Conservation (phyloP, 2,113 vertebrate species). For the Choloepus hoffmanni region DNA sequence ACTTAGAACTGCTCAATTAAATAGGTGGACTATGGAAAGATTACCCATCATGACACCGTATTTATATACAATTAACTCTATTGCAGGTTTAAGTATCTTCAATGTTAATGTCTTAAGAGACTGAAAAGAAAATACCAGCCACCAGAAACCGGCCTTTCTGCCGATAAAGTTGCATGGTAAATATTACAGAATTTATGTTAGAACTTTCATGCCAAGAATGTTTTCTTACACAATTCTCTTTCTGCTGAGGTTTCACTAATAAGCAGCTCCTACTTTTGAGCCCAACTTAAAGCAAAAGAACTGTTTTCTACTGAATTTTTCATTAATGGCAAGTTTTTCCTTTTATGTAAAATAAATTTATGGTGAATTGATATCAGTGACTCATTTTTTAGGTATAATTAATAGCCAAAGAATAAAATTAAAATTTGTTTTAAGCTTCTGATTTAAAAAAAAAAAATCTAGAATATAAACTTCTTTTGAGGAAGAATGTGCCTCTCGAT, state of each 20-base stretch:
- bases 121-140: slow-evolving; percentile 82
- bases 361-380: slow-evolving; percentile 83
- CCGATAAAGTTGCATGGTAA: slow-evolving; percentile 88
- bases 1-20: slow-evolving; percentile 98
- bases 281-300: slow-evolving; percentile 86
- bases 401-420: slow-evolving; percentile 73
- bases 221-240: slow-evolving; percentile 88
- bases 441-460: slow-evolving; percentile 45
- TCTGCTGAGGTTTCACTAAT: slow-evolving; percentile 92
- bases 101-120: slow-evolving; percentile 87
- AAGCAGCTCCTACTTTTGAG: slow-evolving; percentile 88
- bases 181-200: slow-evolving; percentile 87
- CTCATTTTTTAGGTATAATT: slow-evolving; percentile 81
- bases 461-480: slow-evolving; percentile 48
- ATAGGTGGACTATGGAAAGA: slow-evolving; percentile 81
- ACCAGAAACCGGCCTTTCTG: slow-evolving; percentile 85
- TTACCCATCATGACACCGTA: slow-evolving; percentile 85
- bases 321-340: slow-evolving; percentile 87
- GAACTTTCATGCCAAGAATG: slow-evolving; percentile 88
- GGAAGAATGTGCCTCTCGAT: slow-evolving; percentile 66
- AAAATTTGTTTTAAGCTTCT: slow-evolving; percentile 61
- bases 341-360: slow-evolving; percentile 90
- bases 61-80: slow-evolving; percentile 92
- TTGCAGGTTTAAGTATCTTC: slow-evolving; percentile 89
- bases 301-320: slow-evolving; percentile 91